Base-by-base conservation (phyloP, 2,113 vertebrate species). In the Hippoglossus stenolepis region DNA sequence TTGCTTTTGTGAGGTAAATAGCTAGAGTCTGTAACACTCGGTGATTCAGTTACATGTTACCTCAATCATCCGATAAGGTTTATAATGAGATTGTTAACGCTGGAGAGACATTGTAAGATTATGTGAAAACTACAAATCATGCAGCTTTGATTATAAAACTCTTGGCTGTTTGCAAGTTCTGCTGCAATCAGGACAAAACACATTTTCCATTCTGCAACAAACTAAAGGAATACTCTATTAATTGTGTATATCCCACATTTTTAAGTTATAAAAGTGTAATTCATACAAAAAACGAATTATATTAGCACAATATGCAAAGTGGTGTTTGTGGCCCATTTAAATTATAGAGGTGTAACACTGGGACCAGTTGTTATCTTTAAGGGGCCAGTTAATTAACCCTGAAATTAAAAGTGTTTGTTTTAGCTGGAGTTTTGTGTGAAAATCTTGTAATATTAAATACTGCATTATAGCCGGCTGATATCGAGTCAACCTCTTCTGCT, bases 341-440 rank as follows among this genome's bases (percentile, higher is more conserved):
- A 58, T 13, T 15, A 45, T 20, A 20, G 70, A 65, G 59, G 38
- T 57, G 31, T 70, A 35, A 73, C 45, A 65, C 24, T 69, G 31
- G 59, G 67, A 73, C 53, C 63, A 76, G 51, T n/a, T 80, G 38
- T 28, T 72, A 43, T 68, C 70, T 70, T 65, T 61, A 38, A 56
- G 38, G 23, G 15, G 53, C 15, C 73, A 65, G 3, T 81, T 69
- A 35, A 85, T 80, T 77, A 85, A 74, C 70, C 77, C 54, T 49
- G 12, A 66, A 61, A 62, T 9, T 47, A 49, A 40, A 11, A 23
- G n/a, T 45, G 40, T 20, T 49, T 23, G 24, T 10, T 73, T 73
- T 5, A 57, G 65, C 45, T 28, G 5, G 21, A 49, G 49, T 20
- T 38, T 75, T 21, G 14, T 21, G 38, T 15, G 40, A 15, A 20